Evolutionary conservation across 2,888 invertebrate species (phyloP).

Genomic region (Pseudanteris insignis): DNA sequence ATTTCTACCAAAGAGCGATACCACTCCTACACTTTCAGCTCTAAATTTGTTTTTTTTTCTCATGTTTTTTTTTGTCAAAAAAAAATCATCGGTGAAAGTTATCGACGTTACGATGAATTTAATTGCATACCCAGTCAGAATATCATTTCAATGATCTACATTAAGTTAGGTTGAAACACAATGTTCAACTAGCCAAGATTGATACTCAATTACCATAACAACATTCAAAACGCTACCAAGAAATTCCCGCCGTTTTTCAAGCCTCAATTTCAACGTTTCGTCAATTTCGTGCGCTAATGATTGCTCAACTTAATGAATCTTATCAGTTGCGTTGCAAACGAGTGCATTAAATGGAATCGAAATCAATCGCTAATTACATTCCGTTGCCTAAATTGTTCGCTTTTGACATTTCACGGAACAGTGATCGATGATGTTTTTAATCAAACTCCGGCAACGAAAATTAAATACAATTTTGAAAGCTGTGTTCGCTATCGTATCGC

Average conservation of each 20-base stretch:
- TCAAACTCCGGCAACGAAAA: slow-evolving; percentile 23
- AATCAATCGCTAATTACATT: slow-evolving; percentile 43
- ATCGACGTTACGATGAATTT: slow-evolving; percentile 21
- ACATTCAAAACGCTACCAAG: slow-evolving; percentile 12
- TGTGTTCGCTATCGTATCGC: slow-evolving; percentile 19
- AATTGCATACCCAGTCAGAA: slow-evolving; percentile 8
- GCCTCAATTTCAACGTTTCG: slow-evolving; percentile 28
- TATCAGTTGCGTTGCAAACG: slow-evolving; percentile 19
- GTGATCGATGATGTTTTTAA: slow-evolving; percentile 40
- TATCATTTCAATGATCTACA: slow-evolving; percentile 4
- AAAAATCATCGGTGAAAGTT: too few species aligned
- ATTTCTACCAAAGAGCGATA: not conserved
- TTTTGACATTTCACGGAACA: slow-evolving; percentile 26
- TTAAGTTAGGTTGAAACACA: slow-evolving; percentile 4
- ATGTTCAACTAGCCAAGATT: slow-evolving; percentile 14
- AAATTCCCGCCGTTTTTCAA: slow-evolving; percentile 16
- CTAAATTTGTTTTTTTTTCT: too few species aligned
- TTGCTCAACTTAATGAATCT: slow-evolving; percentile 34
- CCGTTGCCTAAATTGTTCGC: slow-evolving; percentile 31
- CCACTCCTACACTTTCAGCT: too few species aligned
- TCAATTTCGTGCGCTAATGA: slow-evolving; percentile 26
- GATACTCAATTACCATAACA: slow-evolving; percentile 28
- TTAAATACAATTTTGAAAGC: slow-evolving; percentile 29
- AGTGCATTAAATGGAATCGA: slow-evolving; percentile 27
- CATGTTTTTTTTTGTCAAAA: too few species aligned